Evolutionary conservation across 2,797 vertebrate species (phyloP), one percentile per base, ranked within the genome.

Genomic region (Syndactyla subalaris): DNA sequence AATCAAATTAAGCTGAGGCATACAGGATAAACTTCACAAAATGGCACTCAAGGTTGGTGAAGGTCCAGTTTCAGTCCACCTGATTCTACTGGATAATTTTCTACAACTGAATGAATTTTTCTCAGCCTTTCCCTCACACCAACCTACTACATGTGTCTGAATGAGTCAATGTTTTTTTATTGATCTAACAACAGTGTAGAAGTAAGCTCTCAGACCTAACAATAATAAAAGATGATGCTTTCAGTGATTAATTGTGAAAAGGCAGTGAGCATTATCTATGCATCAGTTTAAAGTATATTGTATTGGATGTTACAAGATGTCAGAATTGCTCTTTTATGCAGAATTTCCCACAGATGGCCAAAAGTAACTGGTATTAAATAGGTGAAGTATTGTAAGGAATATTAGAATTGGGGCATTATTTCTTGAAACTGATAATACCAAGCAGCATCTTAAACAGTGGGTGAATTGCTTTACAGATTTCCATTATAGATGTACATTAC

Each of bases 31-130:
- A 54, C 8, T 15, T 29, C 10, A 65, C 61, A 46, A 93, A 95
- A 62, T 58, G 3, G 2, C 14, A 52, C 24, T 45, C 0, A 0
- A 45, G 6, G 3, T 36, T 49, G 61, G 3, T 38, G 19, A 65
- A 90, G 34, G 21, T 58, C 20, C 34, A 30, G 29, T 83, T 92
- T 52, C 23, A 39, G 10, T 55, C 12, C 2, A 77, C 7, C 45
- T 48, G 57, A 45, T 73, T 82, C 84, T 73, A 52, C 19, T 57
- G 8, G 21, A 36, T 51, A 54, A 48, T 77, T 74, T 88, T 70
- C 46, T 57, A 39, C 10, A 82, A 27, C 12, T 63, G 49, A 84
- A 55, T 38, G 3, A 45, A 66, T 76, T 62, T 29, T 88, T 61
- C n/a, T 75, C 18, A 62, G 9, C 18, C 20, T 65, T 85, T 73